A percentile compares a stretch with the other conserved stretches of the same genome.
phyloP scores from a whole-genome alignment of 1,140 invertebrate genomes.

The Caenorhabditis latens region DNA sequence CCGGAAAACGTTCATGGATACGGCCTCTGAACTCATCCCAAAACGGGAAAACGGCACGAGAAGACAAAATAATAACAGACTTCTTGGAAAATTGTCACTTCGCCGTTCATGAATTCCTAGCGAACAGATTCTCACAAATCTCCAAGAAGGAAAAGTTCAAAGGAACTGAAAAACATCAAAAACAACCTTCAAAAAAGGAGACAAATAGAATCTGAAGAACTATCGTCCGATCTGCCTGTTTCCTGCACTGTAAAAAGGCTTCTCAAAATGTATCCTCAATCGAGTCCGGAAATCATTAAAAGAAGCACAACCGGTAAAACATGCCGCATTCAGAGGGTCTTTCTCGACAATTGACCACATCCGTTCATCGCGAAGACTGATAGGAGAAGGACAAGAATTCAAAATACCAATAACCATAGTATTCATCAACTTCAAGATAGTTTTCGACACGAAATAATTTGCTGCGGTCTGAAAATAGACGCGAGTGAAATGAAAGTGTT shows the following conservation, averaged over 20 bases:
- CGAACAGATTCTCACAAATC: no score
- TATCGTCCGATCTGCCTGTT: not conserved
- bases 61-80: no score
- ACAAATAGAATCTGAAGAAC: not conserved
- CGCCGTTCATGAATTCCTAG: no score
- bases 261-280: not conserved
- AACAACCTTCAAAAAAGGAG: not conserved
- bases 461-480: not conserved
- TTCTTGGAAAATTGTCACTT: no score
- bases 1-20: no score
- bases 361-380: not conserved
- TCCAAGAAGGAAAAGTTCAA: not conserved
- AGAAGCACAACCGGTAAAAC: not conserved
- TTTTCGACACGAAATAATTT: not conserved
- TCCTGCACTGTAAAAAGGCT: not conserved
- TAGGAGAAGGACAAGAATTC: not conserved
- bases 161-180: not conserved
- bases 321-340: not conserved
- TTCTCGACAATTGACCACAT: not conserved
- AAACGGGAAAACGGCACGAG: no score
- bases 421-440: not conserved
- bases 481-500: no score
- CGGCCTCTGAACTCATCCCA: no score
- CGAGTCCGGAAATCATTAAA: not conserved
- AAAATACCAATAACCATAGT: not conserved